Evolutionary conservation across 1,140 invertebrate genomes (phyloP), one percentile per base, ranked within the genome.

Genomic region (Hyphantria cunea): DNA sequence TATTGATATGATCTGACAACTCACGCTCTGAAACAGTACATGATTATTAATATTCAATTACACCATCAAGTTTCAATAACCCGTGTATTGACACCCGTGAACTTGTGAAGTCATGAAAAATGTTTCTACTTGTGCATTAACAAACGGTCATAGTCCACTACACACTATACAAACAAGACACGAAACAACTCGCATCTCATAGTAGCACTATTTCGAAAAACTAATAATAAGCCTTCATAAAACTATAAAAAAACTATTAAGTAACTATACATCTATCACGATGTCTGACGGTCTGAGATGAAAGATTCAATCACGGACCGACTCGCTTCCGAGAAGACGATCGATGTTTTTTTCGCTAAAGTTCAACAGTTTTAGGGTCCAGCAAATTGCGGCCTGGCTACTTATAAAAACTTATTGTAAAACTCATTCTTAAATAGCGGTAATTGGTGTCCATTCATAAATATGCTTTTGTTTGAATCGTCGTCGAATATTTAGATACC

Each of bases 231-330:
- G 68, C 59, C 58, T 58, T 54, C 54, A 74, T 52, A 69, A 78
- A 71, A 52, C 33, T 41, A 65, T 69, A 75, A 74, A 70, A 69
- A 70, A 78, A 74, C 64, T 68, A 55, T 70, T 69, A 69, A 67
- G 68, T 67, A 62, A 72, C 42, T 65, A 66, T 74, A 74, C 60
- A 74, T 76, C 64, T 74, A 72, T 76, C 72, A 72, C 54, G 17
- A 25, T 72, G 69, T 78, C 66, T 65, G 77, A 74, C 72, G 66
- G 64, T 67, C 69, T 58, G 52, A 82, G 76, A 83, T 80, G 78
- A 78, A 82, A 81, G 74, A 86, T 84, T 84, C 78, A 80, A 86
- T 86, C 84, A 86, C 76, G 78, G 75, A 47, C 70, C 60, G 56
- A 55, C 55, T 45, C 58, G 72, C 68, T 84, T 86, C 80, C 72